Percentiles rank a stretch among this genome's conserved stretches.
Conservation (phyloP, 2,113 vertebrate species). For the Bos indicus region DNA sequence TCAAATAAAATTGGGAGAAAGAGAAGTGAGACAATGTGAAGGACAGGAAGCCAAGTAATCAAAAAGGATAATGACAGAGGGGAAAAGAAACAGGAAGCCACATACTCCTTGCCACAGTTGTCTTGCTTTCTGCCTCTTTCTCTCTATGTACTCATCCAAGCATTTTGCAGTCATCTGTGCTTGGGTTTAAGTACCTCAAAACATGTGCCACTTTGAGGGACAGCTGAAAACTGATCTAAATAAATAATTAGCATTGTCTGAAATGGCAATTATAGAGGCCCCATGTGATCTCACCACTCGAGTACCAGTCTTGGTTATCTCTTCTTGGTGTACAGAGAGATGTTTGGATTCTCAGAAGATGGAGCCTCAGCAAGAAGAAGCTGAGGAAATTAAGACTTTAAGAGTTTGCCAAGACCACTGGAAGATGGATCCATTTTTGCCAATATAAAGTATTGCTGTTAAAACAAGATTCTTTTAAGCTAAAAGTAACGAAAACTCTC, state of each 20-base stretch:
- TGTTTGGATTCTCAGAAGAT: not conserved
- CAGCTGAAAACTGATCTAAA: not conserved
- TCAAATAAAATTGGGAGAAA: not conserved
- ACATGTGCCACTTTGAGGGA: not conserved
- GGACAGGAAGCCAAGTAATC: not conserved
- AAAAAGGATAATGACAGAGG: not conserved
- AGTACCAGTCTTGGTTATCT: not conserved
- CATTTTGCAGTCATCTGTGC: not conserved
- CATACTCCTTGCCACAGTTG: fast-evolving
- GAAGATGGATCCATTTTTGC: not conserved
- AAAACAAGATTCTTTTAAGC: not conserved
- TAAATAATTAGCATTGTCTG: not conserved
- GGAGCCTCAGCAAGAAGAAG: not conserved
- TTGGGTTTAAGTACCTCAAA: not conserved
- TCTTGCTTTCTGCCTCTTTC: not conserved
- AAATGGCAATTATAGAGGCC: not conserved
- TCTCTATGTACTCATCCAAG: not conserved
- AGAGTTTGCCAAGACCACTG: not conserved
- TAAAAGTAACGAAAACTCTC: not conserved
- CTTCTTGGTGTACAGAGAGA: not conserved
- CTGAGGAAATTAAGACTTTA: not conserved
- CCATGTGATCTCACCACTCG: not conserved
- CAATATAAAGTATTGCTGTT: not conserved
- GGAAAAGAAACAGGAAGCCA: not conserved
- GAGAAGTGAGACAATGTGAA: not conserved